Evolutionary conservation across 2,888 invertebrate species (phyloP).

Genomic region (Cantharis rustica): DNA sequence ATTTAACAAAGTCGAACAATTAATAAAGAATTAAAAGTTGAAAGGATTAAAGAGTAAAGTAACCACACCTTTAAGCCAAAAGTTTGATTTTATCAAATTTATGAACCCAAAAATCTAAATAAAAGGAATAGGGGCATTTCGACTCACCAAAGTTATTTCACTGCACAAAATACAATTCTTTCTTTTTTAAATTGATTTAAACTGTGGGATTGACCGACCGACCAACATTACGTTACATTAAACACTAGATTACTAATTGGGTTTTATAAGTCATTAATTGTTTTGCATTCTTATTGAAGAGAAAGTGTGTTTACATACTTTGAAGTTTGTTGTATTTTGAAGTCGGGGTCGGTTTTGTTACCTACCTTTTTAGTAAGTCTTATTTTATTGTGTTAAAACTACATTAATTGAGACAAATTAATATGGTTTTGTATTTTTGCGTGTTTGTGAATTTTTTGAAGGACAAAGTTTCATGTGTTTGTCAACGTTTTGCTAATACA

Average conservation of each 20-base stretch:
- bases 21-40: no score
- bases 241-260: background rate
- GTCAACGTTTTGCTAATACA: no score
- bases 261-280: background rate
- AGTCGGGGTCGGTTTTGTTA: background rate
- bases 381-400: background rate
- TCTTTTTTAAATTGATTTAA: background rate
- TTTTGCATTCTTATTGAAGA: background rate
- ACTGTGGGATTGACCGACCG: background rate
- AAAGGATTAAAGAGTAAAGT: no score
- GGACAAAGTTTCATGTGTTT: background rate
- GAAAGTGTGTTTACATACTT: background rate
- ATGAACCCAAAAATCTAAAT: no score
- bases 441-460: background rate
- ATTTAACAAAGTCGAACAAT: no score
- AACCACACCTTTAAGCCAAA: no score
- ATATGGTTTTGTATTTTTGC: background rate
- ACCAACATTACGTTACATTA: background rate
- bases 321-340: background rate
- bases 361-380: background rate
- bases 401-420: background rate
- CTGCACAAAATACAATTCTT: background rate
- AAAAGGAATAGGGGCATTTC: background rate
- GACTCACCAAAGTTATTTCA: background rate
- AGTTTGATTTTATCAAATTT: no score